These are phyloP conservation scores for Lycaon pictus DNA, from an alignment of 2,113 vertebrate species.

Conservation along the genomic window DNA sequence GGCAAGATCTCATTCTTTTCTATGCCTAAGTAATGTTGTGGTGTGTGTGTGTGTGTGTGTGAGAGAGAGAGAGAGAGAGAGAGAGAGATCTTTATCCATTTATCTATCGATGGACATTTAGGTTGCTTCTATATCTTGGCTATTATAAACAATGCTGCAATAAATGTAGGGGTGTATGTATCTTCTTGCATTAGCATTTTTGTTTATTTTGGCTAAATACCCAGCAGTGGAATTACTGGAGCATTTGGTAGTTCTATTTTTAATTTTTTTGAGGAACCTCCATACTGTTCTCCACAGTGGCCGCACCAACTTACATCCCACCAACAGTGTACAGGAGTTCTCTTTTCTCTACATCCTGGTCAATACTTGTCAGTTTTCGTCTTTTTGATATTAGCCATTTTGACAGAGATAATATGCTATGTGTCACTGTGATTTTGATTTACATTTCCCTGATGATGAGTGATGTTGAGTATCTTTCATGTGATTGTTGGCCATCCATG, in stretches of 20 bases:
- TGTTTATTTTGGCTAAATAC: not conserved
- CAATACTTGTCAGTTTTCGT: not conserved
- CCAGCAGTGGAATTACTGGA: not conserved
- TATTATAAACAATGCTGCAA: not conserved
- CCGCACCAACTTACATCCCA: not conserved
- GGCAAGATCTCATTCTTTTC: not conserved
- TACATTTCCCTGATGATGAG: not conserved
- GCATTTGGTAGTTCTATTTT: not conserved
- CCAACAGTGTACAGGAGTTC: not conserved
- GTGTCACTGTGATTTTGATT: not conserved
- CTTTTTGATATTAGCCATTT: not conserved
- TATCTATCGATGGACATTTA: not conserved
- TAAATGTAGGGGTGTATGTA: not conserved
- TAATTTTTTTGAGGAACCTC: not conserved
- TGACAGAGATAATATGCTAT: not conserved
- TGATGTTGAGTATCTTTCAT: not conserved
- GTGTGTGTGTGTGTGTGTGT: not conserved
- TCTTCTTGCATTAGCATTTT: not conserved
- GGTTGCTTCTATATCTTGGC: not conserved
- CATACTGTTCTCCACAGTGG: not conserved
- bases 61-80: no score
- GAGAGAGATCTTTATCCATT: not conserved
- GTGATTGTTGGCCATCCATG: not conserved
- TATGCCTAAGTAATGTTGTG: not conserved
- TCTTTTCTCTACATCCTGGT: not conserved